Evolutionary conservation across 23 tunicate species (phyloP), one percentile per base, ranked within the genome.

Genomic region (Clavelina lepadiformis): DNA sequence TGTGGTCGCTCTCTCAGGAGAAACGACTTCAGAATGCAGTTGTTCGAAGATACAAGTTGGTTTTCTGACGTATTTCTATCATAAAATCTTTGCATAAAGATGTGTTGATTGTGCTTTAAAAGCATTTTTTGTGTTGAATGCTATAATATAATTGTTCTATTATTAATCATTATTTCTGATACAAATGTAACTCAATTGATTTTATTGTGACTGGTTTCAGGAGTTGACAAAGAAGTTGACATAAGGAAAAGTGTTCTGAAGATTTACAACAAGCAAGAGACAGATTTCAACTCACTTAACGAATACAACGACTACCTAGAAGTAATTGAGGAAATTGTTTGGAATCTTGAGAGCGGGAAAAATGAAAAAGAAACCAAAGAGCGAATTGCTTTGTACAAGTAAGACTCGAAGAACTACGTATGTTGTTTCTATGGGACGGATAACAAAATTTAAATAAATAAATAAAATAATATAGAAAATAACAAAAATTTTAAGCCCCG

Each of bases 191-290:
- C n/a, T n/a, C n/a, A n/a, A n/a, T n/a, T n/a, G n/a, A 64, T 33
- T 37, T 38, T 44, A 0, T 18, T 11, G 31, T 58, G 35, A 33
- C 30, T 51, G 5, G 56, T 38, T 69, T 15, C 54, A 85, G 96
- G 76, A 44, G 96, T 87, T 23, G 96, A 87, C 58, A 79, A 87
- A 73, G 96, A 87, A 58, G 96, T 87, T 33, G 96, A 79, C 38
- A 73, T 87, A 21, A 72, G 96, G 35, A 87, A 80, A 60, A 75
- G 65, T 22, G 61, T 87, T 21, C 29, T 80, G 30, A 79, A 69
- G 44, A 80, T 79, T 20, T 87, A 71, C 72, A 87, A 87, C 51
- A 87, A 87, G 38, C 96, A 57, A 56, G 86, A 87, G 35, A 41
- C 25, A 3, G 96, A 87, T 59, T 87, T 87, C 61, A 11, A 33